Conservation (phyloP, 2,113 vertebrate species). For the Sinocyclocheilus maitianheensis region DNA sequence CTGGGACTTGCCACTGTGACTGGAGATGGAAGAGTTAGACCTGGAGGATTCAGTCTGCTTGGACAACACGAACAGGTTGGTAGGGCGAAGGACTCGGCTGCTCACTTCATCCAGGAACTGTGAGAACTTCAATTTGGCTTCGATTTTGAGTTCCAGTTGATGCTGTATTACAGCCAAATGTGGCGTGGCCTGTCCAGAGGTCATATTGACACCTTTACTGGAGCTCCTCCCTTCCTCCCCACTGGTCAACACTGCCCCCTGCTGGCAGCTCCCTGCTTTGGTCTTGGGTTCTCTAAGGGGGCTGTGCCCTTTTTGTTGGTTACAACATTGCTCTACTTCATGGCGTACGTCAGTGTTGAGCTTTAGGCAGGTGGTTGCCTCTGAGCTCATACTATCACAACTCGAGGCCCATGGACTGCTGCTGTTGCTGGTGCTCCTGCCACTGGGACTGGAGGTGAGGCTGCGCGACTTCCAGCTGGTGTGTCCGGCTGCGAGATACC, state of each 20-base stretch:
- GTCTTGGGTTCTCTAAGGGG: too few relatives aligned
- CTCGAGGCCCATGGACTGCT: slow-evolving; percentile 46
- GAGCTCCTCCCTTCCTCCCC: neutral
- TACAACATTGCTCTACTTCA: neutral
- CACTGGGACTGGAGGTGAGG: neutral
- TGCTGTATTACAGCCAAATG: slow-evolving; percentile 60
- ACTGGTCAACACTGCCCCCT: neutral
- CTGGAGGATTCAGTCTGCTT: slow-evolving; percentile 44
- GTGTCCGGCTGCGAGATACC: slow-evolving; percentile 16
- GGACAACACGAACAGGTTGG: slow-evolving; percentile 73
- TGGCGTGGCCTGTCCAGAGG: slow-evolving; percentile 56
- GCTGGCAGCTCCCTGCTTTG: neutral
- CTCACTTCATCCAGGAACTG: slow-evolving; percentile 87
- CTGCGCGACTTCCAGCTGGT: slow-evolving; percentile 42
- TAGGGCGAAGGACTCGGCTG: slow-evolving; percentile 77
- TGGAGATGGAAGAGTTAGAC: neutral
- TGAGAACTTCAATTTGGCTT: slow-evolving; percentile 84
- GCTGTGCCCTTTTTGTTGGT: neutral
- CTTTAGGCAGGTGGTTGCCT: neutral
- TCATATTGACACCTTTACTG: slow-evolving; percentile 30
- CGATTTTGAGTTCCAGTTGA: slow-evolving; percentile 69
- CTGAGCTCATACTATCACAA: slow-evolving; percentile 53
- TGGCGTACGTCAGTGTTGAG: neutral
- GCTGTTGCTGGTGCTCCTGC: slow-evolving; percentile 24
- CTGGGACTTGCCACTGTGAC: neutral